Percentiles rank a stretch among this genome's conserved stretches.
These are phyloP conservation scores for Leucophenga varia DNA, from an alignment of 1,140 invertebrate genomes.

Conservation along the genomic window DNA sequence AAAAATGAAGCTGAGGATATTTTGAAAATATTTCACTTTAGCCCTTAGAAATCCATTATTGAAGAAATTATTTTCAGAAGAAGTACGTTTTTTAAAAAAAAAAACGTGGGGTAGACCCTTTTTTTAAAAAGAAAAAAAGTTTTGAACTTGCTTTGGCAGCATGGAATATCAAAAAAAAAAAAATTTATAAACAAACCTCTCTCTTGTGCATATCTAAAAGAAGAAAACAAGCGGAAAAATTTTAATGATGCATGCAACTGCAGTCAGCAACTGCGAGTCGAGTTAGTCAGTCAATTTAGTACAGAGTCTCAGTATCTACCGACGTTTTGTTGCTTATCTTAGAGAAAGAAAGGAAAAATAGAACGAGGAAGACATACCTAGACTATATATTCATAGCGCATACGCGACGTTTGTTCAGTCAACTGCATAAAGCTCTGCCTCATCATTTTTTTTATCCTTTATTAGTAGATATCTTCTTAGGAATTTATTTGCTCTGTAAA, in stretches of 20 bases:
- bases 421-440: background rate
- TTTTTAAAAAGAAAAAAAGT: too few species aligned
- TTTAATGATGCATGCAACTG: constrained; percentile 53
- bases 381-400: too few species aligned
- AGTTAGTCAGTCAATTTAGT: too few species aligned
- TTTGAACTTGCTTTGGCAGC: too few species aligned
- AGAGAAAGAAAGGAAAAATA: constrained; percentile 32
- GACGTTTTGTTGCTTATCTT: constrained; percentile 53
- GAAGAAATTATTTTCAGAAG: background rate
- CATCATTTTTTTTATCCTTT: too few species aligned
- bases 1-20: too few species aligned
- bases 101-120: too few species aligned
- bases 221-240: constrained; percentile 47
- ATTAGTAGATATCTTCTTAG: too few species aligned
- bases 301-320: constrained; percentile 53
- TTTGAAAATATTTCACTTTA: too few species aligned
- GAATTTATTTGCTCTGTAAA: constrained; percentile 51
- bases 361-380: constrained; percentile 45
- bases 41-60: background rate
- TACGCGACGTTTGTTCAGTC: constrained; percentile 28
- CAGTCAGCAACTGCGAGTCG: constrained; percentile 54
- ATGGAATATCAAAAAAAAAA: too few species aligned
- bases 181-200: too few species aligned
- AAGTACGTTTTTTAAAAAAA: background rate
- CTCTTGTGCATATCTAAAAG: too few species aligned